Conservation (phyloP, 2,113 vertebrate genomes). For the Hemichromis elongatus region DNA sequence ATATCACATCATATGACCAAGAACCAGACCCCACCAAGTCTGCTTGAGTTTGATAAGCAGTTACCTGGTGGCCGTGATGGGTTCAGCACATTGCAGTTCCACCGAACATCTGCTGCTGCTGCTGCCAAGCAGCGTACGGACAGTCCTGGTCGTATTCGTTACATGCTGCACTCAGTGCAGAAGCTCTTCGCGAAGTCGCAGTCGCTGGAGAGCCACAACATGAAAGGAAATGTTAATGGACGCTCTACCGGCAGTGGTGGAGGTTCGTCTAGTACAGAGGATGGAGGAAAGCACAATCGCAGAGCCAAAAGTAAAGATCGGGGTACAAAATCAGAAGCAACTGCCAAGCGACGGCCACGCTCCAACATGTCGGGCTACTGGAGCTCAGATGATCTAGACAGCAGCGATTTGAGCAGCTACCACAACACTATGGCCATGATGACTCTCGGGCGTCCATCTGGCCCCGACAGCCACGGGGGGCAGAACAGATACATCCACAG, state of each 20-base stretch:
- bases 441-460: constrained; percentile 81
- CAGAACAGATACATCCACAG: constrained; percentile 86
- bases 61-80: constrained; percentile 89
- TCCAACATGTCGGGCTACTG: constrained; percentile 98
- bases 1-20: constrained; percentile 76
- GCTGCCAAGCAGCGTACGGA: constrained; percentile 90
- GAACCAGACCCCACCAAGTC: constrained; percentile 86
- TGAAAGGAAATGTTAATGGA: constrained; percentile 86
- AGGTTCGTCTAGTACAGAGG: constrained; percentile 72
- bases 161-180: constrained; percentile 95
- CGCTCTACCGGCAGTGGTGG: constrained; percentile 70
- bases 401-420: constrained; percentile 88
- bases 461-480: constrained; percentile 75
- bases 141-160: constrained; percentile 94
- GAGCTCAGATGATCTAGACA: constrained; percentile 95
- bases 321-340: constrained; percentile 83
- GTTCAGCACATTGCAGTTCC: constrained; percentile 97
- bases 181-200: constrained; percentile 90
- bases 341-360: constrained; percentile 85
- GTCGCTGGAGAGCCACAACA: constrained; percentile 81
- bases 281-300: constrained; percentile 81
- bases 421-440: constrained; percentile 88
- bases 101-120: constrained; percentile 72
- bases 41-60: constrained; percentile 96
- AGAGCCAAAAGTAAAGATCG: constrained; percentile 97